Base-by-base conservation (phyloP, 2,888 invertebrate genomes). In the Dichetophora obliterata region DNA sequence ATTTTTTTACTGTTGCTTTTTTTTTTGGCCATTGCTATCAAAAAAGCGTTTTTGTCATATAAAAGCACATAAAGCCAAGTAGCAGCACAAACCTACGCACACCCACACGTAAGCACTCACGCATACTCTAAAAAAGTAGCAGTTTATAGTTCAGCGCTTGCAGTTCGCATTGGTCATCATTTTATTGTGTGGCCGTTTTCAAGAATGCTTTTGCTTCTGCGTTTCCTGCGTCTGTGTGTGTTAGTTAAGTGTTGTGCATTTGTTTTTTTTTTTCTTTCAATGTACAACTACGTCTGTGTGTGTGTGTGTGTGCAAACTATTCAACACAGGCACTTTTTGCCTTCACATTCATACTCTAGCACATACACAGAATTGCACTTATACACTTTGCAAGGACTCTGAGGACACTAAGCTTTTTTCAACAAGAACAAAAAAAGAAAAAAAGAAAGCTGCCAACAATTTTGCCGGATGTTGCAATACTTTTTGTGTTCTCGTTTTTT, bases 161-260 rank as follows among this genome's bases (percentile, higher is more conserved):
- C 66, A 66, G 43, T 43, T 66, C 43, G 43, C 66, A 37, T 66
- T 66, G 66, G 37, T 43, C 66, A 66, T 66, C 37, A 66, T 59
- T 57, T 71, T 22, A 71, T 59, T 4, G 34, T 71, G 6, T n/a
- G 22, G 71, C 11, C 59, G 63, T 63, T 3, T 11, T 14, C 43
- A 59, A 22, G 24, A 11, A 59, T 8, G 43, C 11, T 11, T 14
- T 11, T 43, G 6, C 8, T 37, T 37, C 37, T 37, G 37, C 6
- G 57, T 57, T n/a, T 3, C 19, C 54, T 19, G 54, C 19, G 2
- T 59, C 8, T 59, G 57, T 59, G 19, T 59, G 57, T 22, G 19
- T 19, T 22, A 24, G 57, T 59, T 14, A 59, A 27, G 54, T 2
- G 5, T 22, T 54, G n/a, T 54, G 19, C 22, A 22, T 54, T n/a